These are phyloP conservation scores for Eudorcas thomsonii DNA, from an alignment of 2,113 vertebrate species.

Conservation along the genomic window DNA sequence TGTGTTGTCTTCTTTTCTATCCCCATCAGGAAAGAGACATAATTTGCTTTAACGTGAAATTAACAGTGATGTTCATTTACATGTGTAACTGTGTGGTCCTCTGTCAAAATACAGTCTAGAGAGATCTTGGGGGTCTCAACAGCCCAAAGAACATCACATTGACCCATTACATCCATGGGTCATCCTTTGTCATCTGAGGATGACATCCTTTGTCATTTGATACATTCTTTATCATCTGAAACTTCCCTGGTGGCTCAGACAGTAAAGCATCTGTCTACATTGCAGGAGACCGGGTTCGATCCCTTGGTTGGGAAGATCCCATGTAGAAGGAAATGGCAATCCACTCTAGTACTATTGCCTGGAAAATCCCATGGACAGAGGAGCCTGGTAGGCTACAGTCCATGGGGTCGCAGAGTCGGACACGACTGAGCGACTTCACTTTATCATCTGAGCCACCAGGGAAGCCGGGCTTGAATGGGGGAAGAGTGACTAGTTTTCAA, in stretches of 20 bases:
- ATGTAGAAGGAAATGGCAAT: too few relatives aligned
- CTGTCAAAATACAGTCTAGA: not conserved
- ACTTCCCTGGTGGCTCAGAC: too few relatives aligned
- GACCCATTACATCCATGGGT: not conserved
- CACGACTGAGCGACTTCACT: too few relatives aligned
- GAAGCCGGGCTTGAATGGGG: rapidly evolving
- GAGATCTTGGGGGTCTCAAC: not conserved
- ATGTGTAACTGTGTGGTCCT: not conserved
- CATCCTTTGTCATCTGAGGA: too few relatives aligned
- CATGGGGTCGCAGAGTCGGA: too few relatives aligned
- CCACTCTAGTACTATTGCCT: too few relatives aligned
- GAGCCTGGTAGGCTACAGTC: too few relatives aligned
- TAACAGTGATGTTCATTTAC: not conserved
- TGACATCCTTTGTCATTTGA: too few relatives aligned
- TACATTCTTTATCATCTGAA: not conserved
- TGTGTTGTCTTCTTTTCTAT: not conserved
- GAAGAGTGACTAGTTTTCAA: not conserved
- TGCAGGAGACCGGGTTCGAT: too few relatives aligned
- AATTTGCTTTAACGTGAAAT: not conserved
- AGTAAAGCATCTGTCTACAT: too few relatives aligned
- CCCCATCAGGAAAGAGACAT: not conserved
- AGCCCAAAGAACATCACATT: not conserved
- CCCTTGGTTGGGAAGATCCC: too few relatives aligned
- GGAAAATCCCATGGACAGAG: too few relatives aligned
- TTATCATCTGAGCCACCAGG: not conserved